Base-by-base conservation (phyloP, 2,797 vertebrate genomes). In the Linurgus olivaceus region DNA sequence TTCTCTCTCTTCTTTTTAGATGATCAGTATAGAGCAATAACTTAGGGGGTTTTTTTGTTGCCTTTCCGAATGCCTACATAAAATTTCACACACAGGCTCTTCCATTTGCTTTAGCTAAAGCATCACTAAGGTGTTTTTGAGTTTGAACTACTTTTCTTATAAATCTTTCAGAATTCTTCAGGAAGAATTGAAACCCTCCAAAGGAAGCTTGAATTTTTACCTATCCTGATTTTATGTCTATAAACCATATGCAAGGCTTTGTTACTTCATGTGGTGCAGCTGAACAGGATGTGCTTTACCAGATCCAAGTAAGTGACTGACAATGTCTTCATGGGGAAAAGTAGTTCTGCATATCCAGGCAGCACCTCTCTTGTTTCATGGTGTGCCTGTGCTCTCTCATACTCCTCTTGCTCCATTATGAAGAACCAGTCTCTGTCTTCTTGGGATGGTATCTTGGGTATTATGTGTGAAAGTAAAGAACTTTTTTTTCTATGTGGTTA, bases 191-290 rank as follows among this genome's bases (percentile, higher is more conserved):
- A 58, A 44, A 38, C 20, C 4, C 7, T 62, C 13, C 48, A 62
- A 70, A 71, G 23, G 24, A 47, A 20, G 14, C 10, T 58, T 26
- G 24, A 74, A 17, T 17, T 87, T 86, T 62, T 62, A 35, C 31
- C 12, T 45, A 5, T 42, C 38, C n/a, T 62, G 35, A 70, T 84
- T 91, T 80, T 57, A 52, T 26, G 14, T 45, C 5, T 80, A 15
- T 70, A 73, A 77, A 48, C 1, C 2, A 24, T 6, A 20, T 8
- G 9, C 17, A 47, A 44, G 16, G 13, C 15, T 17, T 7, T 44
- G 8, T 16, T 59, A n/a, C 18, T 59, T n/a, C 12, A 20, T 0
- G 0, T 1, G 3, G 47, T 79, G 26, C 11, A 65, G 14, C 29
- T 72, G 50, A 67, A 25, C 40, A 37, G 25, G 25, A 11, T 29